Evolutionary conservation across 2,113 vertebrate genomes (phyloP).

Genomic region (Propithecus coquereli): DNA sequence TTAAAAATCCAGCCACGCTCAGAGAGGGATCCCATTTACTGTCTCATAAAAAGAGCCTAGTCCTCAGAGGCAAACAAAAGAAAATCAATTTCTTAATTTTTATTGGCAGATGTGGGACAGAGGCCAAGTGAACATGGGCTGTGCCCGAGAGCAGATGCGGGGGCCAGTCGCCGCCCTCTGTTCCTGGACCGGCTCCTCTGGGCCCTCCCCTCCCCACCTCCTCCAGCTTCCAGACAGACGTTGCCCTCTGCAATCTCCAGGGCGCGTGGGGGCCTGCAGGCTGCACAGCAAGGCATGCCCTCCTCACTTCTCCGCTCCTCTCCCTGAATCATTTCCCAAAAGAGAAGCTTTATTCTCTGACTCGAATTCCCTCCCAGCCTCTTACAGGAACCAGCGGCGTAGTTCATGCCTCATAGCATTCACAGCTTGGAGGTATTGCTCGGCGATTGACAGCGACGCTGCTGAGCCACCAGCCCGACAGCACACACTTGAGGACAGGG

Average conservation of each 20-base stretch:
- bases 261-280: background rate
- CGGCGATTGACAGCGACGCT: background rate
- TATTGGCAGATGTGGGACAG: constrained; percentile 79
- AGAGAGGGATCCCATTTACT: constrained; percentile 80
- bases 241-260: background rate
- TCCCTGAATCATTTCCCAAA: constrained; percentile 48
- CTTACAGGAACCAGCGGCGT: constrained; percentile 22
- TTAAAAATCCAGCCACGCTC: constrained; percentile 81
- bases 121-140: constrained; percentile 63
- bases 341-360: constrained; percentile 11
- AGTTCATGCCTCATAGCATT: background rate
- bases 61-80: constrained; percentile 83
- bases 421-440: background rate
- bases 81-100: constrained; percentile 88
- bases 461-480: background rate
- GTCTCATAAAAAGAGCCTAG: constrained; percentile 80
- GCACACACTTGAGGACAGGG: background rate
- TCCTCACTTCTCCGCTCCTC: background rate
- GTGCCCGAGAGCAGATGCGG: background rate
- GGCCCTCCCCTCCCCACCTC: background rate
- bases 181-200: background rate
- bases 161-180: constrained; percentile 15
- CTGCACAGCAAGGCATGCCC: background rate
- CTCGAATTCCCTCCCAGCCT: background rate
- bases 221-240: background rate